phyloP scores from a whole-genome alignment of 2,888 invertebrate genomes.

The Perizoma affinitatum region DNA sequence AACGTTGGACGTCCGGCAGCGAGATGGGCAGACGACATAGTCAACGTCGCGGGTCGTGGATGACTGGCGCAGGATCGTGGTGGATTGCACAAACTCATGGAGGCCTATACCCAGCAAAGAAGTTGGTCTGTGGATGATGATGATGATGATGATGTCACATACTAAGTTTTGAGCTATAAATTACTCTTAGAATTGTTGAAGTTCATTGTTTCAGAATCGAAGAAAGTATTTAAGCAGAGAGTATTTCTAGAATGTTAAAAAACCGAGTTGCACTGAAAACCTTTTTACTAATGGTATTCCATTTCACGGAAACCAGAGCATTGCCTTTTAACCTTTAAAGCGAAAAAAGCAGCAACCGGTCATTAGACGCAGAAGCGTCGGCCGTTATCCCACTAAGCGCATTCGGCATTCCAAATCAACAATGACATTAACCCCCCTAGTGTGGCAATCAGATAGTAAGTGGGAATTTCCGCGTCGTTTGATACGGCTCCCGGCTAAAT shows the following conservation, averaged over 20 bases:
- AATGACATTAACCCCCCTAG: slow-evolving; percentile 80
- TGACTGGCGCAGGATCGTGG: too few species aligned
- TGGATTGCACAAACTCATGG: too few species aligned
- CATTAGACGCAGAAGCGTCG: slow-evolving; percentile 50
- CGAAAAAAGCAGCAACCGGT: slow-evolving; percentile 46
- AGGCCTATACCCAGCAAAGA: too few species aligned
- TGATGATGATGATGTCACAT: too few species aligned
- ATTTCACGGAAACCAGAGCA: slow-evolving; percentile 19
- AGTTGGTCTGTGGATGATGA: too few species aligned
- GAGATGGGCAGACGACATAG: too few species aligned
- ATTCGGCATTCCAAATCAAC: slow-evolving; percentile 79
- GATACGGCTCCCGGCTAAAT: slow-evolving; percentile 77
- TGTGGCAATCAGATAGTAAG: slow-evolving; percentile 82
- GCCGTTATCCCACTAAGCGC: slow-evolving; percentile 69
- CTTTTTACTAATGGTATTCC: slow-evolving; percentile 23
- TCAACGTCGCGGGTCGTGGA: too few species aligned
- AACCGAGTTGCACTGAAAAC: slow-evolving; percentile 13
- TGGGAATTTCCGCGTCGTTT: slow-evolving; percentile 83
- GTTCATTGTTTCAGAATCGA: neutral
- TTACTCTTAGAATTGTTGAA: neutral
- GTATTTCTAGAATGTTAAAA: neutral
- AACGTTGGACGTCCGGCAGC: too few species aligned
- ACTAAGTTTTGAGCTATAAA: too few species aligned
- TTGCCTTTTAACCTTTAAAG: slow-evolving; percentile 36
- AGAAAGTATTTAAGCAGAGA: neutral